Evolutionary conservation across 2,888 invertebrate genomes (phyloP), one percentile per base, ranked within the genome.

Genomic region (Hypena proboscidalis): DNA sequence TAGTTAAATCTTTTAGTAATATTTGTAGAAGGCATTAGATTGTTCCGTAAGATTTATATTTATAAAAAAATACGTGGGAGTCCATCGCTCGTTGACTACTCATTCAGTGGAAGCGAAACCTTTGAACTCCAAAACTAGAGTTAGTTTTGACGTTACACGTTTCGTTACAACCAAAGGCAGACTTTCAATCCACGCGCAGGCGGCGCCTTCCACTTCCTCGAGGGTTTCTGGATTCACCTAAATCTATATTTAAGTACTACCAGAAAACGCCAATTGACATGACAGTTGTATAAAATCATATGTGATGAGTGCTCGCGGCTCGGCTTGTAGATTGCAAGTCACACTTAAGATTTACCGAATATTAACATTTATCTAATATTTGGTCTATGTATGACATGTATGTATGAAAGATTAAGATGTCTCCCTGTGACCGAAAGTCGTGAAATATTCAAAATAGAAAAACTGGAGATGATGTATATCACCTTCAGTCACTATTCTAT

Each of bases 361-460:
- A 40, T 53, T 53, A n/a, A n/a, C n/a, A n/a, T 55, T 49, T 39
- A 51, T 56, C 56, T 64, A 62, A 35, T 56, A 44, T 63, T 63
- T 64, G 63, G 63, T 64, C 63, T 53, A 64, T n/a, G n/a, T n/a
- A n/a, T n/a, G n/a, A n/a, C n/a, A n/a, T n/a, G 53, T 48, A 58
- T 62, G 59, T 53, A n/a, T n/a, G n/a, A 56, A 57, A 67, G 65
- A 51, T 54, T 43, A 53, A 56, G 46, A 51, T 53, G n/a, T n/a
- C 36, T 67, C 71, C 75, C 76, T 74, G 74, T 75, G 68, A 67
- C 72, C 74, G 76, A 70, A 52, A 46, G 37, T 56, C 56, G 40
- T 60, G 56, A 62, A 62, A 58, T 47, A 58, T 63, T 63, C 61
- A 61, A 64, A 61, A 64, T 61, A 64, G 51, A 57, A 61, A 62